These are phyloP conservation scores for Tympanoctomys barrerae DNA, from an alignment of 2,797 vertebrate species.

Conservation along the genomic window DNA sequence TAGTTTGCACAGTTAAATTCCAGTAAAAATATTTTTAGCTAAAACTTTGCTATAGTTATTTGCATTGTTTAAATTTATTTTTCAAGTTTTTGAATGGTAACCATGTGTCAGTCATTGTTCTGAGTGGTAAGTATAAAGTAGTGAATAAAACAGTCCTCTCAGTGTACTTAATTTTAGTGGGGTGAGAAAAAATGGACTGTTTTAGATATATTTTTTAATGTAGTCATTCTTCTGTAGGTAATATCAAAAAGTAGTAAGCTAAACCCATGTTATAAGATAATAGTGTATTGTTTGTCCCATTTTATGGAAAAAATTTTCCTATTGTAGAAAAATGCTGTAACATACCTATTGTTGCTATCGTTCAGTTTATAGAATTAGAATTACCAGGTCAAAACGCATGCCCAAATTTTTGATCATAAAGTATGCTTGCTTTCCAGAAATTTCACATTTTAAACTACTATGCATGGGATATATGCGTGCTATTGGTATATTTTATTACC, in stretches of 20 bases:
- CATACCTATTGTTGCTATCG: neutral
- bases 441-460: neutral
- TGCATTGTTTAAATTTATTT: neutral
- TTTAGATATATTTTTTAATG: neutral
- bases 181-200: neutral
- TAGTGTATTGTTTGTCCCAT: neutral
- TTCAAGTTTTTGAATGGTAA: neutral
- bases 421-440: neutral
- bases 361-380: constrained; percentile 47
- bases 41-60: constrained; percentile 5
- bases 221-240: neutral
- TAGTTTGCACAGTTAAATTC: constrained; percentile 37
- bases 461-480: neutral
- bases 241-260: neutral
- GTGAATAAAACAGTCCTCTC: neutral
- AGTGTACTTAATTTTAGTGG: neutral
- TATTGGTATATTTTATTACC: neutral
- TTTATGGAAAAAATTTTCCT: neutral
- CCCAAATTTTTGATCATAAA: constrained; percentile 23
- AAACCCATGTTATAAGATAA: neutral
- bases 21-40: constrained; percentile 13
- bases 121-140: constrained; percentile 29
- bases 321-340: neutral
- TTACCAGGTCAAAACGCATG: constrained; percentile 6
- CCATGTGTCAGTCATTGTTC: neutral